Evolutionary conservation across 2,113 vertebrate species (phyloP), one percentile per base, ranked within the genome.

Genomic region (Neoarius graeffei): DNA sequence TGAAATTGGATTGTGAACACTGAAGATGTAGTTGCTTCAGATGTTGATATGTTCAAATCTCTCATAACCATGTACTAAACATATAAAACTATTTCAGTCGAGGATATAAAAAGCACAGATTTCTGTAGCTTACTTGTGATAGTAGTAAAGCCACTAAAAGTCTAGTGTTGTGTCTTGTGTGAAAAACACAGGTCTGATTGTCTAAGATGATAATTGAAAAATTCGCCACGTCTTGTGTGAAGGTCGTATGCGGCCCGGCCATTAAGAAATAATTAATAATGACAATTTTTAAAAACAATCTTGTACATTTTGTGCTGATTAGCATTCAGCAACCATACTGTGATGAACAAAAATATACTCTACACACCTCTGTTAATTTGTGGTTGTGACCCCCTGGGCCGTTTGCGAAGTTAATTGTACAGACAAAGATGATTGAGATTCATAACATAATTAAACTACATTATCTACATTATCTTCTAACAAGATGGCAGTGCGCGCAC

Each of bases 401-500:
- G n/a, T 27, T 52, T 27, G 59, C 27, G 73, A 59, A 62, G 57
- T 64, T 86, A 86, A 80, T 86, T 86, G 80, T 7, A 52, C 56
- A n/a, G 52, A 77, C 73, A 52, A 76, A 57, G 48, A 50, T 50
- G 56, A 86, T 30, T 80, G n/a, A 79, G 13, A 30, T 66, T 86
- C 60, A 64, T 10, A 64, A 19, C 1, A 25, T 67, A 35, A 66
- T 86, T 85, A 85, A 85, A 76, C 54, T 30, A 57, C n/a, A n/a
- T n/a, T n/a, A n/a, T n/a, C n/a, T n/a, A n/a, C n/a, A n/a, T n/a
- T n/a, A n/a, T n/a, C n/a, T n/a, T n/a, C n/a, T n/a, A n/a, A n/a
- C n/a, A n/a, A n/a, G n/a, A n/a, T n/a, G n/a, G n/a, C n/a, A n/a
- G n/a, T n/a, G n/a, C n/a, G n/a, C n/a, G n/a, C n/a, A n/a, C n/a